Evolutionary conservation across 2,113 vertebrate species (phyloP), one percentile per base, ranked within the genome.

Genomic region (Varanus salvator): DNA sequence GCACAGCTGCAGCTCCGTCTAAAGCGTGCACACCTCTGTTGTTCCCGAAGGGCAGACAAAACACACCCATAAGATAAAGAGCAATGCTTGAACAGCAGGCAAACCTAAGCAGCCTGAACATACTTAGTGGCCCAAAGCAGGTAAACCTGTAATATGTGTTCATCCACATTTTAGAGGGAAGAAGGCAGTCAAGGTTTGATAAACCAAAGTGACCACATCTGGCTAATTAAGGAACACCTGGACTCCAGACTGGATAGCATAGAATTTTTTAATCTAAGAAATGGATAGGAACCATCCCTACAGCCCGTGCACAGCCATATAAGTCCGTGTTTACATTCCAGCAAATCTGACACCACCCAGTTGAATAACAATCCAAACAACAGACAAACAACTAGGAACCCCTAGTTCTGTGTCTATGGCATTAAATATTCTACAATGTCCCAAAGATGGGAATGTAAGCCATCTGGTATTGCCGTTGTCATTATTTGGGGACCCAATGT

Each of bases 11-110:
- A 80, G 76, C 48, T 64, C 21, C 14, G 23, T 8, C 23, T 6
- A 31, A 52, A 2, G 74, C 5, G 54, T 0, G 0, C 21, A 69
- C 50, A 5, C 1, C n/a, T 14, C 68, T 64, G 60, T 48, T 84
- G 9, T 78, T 52, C 57, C 34, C n/a, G 29, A 34, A 7, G 34
- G 1, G 38, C 38, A 3, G 19, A 72, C 0, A 34, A 25, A n/a
- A n/a, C 31, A 86, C 27, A 50, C 69, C 50, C 25, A 50, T 54
- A 44, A n/a, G 38, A 86, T 31, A 52, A 52, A 31, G 52, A 14
- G 19, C 9, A 6, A 50, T 4, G 52, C 23, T 44, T n/a, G 29
- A 31, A 50, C 68, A 84, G 85, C 0, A 0, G 68, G 75, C 52
- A 83, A 69, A 31, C 82, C 34, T 14, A n/a, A 74, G 69, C 54